Percentiles rank a stretch among this genome's conserved stretches.
phyloP scores from a whole-genome alignment of 2,888 invertebrate genomes.

The Prosapia bicincta region DNA sequence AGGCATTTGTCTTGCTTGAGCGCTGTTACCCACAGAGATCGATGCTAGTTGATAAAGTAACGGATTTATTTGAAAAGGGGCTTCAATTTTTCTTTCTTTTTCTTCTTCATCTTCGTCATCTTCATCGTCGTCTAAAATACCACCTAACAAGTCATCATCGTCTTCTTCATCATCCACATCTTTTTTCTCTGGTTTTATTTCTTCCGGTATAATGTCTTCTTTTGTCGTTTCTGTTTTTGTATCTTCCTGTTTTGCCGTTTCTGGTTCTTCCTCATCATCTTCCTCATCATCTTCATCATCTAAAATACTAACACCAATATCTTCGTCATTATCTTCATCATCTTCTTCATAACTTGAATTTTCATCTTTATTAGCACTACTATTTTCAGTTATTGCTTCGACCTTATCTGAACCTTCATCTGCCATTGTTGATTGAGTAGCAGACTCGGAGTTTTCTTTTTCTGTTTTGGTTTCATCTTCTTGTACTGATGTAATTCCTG shows the following conservation, averaged over 20 bases:
- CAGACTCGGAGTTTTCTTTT: neutral
- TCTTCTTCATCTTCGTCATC: conserved; percentile 32
- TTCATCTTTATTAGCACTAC: neutral
- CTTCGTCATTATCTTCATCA: conserved; percentile 4
- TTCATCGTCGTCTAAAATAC: conserved; percentile 32
- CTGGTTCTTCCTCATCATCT: conserved; percentile 14
- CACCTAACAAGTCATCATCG: neutral
- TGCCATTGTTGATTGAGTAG: neutral
- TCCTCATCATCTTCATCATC: conserved; percentile 27
- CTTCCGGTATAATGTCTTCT: conserved; percentile 2
- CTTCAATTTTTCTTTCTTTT: conserved; percentile 15
- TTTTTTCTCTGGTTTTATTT: neutral
- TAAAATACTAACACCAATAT: conserved; percentile 38
- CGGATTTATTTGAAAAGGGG: conserved; percentile 16
- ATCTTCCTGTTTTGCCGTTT: neutral
- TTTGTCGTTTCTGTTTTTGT: neutral
- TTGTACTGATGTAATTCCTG: neutral
- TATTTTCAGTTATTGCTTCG: conserved; percentile 12
- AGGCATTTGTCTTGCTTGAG: conserved; percentile 12
- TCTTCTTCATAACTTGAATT: conserved; percentile 7
- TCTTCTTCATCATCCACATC: conserved; percentile 17
- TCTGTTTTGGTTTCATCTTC: conserved; percentile 39
- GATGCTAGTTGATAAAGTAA: conserved; percentile 14
- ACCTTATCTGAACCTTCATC: conserved; percentile 15
- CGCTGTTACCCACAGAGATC: conserved; percentile 3